Evolutionary conservation across 2,888 invertebrate species (phyloP), one percentile per base, ranked within the genome.

Genomic region (Pinctada fucata): DNA sequence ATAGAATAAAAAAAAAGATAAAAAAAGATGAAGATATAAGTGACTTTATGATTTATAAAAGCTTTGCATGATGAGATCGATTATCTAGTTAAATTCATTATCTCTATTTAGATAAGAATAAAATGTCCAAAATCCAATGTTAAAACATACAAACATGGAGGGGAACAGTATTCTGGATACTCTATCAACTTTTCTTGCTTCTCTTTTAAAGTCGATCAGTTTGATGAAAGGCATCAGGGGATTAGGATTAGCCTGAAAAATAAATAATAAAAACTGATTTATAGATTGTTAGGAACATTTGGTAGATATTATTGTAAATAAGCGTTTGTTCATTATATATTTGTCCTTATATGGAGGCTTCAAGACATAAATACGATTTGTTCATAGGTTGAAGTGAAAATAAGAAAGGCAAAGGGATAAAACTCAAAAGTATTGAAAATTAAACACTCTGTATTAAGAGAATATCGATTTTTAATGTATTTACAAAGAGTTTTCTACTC

Each of bases 111-210:
- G 65, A 2, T 13, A 13, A 3, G 66, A 13, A 31, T 74, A 74
- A 31, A 65, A 74, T 31, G 66, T 31, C 74, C 74, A 74, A 51
- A 74, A 74, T 1, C 74, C 74, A 8, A 74, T 47, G 45, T 74
- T 74, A 49, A 74, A 74, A 47, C 65, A 51, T 10, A 50, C n/a
- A 50, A 74, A 74, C n/a, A 48, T 50, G 13, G 49, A 16, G 4
- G 74, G 74, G 50, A 74, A 74, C 13, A 66, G 10, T 49, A 74
- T 50, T 16, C 74, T 31, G 66, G 74, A 13, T n/a, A 74, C 2
- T 50, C 66, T 48, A 10, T 74, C 74, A 8, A 74, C 51, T 49
- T 65, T 47, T 66, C 74, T 47, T 13, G 74, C 74, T 66, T 63
- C 45, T 63, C 66, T 74, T n/a, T 51, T 74, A 50, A 74, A 74